Percentiles rank a stretch among this genome's conserved stretches.
phyloP scores from a whole-genome alignment of 2,113 vertebrate genomes.

The Odontesthes bonariensis region DNA sequence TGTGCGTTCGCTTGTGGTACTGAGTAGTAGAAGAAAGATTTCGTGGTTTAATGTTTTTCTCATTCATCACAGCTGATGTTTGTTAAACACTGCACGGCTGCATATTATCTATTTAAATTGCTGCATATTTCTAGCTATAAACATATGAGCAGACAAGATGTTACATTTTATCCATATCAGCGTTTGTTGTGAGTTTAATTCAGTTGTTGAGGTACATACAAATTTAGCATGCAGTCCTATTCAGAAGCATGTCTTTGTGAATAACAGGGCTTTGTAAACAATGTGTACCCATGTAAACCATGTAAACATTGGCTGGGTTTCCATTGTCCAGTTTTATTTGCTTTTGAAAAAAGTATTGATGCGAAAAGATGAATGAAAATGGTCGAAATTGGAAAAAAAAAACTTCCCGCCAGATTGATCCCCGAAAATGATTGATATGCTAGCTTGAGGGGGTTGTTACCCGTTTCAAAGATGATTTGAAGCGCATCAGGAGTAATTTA shows the following conservation, averaged over 20 bases:
- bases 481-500: no score
- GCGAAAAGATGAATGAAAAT: no score
- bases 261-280: background rate
- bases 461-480: no score
- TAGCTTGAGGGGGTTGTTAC: no score
- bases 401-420: no score
- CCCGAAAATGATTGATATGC: no score
- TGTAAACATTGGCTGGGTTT: background rate
- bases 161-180: background rate
- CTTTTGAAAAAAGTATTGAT: no score
- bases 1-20: background rate
- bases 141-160: no score
- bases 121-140: no score
- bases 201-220: background rate
- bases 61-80: background rate
- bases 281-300: background rate
- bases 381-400: no score
- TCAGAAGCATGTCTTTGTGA: background rate
- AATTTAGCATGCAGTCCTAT: background rate
- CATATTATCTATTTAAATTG: background rate
- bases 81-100: background rate
- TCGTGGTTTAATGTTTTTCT: background rate
- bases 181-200: background rate
- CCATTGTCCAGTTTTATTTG: background rate
- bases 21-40: background rate